Evolutionary conservation across 64 coral and sea anemone species (phyloP), one percentile per base, ranked within the genome.

Genomic region (Pachyseris speciosa): DNA sequence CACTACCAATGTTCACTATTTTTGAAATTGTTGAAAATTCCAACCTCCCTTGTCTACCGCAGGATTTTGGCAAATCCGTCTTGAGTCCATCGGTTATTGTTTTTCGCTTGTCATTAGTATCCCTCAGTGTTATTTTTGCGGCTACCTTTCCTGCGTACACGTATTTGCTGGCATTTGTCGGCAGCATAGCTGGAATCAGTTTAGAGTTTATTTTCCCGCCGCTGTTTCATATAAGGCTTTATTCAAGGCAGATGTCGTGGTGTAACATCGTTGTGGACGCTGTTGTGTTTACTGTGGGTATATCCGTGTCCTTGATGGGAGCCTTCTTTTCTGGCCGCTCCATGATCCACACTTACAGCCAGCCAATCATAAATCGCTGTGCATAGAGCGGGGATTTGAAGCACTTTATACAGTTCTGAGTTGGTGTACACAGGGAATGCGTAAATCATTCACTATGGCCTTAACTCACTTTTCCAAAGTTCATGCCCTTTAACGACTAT

Each of bases 1-100:
- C 96, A 1, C 86, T 98, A 17, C 96, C 96, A 67, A 95, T 98
- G 96, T 98, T 98, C 78, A 98, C 96, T 24, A 92, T 98, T 31
- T 98, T 98, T 71, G 93, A 98, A 55, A 83, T 98, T 34, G 61
- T 98, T 50, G 88, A 98, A 73, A 75, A 91, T 26, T 87, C 89
- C 17, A 77, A 86, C 29, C 42, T 95, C 0, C 49, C 89, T 15
- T 92, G 58, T 40, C 45, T 92, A 13, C 92, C 64, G 53, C 43
- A 80, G 49, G 59, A 89, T 68, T 86, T 94, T 37, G 92, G 83
- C 32, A 57, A 39, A 86, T 92, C 77, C 19, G 29, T 95, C 22
- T 84, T 70, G 1, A 74, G 67, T 19, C 51, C 90, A 32, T 68
- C 80, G 34, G 89, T 92, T 29, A 32, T 92, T 28, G 49, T 79